phyloP scores from a whole-genome alignment of 2,797 vertebrate species.

The Pseudochromis fuscus region DNA sequence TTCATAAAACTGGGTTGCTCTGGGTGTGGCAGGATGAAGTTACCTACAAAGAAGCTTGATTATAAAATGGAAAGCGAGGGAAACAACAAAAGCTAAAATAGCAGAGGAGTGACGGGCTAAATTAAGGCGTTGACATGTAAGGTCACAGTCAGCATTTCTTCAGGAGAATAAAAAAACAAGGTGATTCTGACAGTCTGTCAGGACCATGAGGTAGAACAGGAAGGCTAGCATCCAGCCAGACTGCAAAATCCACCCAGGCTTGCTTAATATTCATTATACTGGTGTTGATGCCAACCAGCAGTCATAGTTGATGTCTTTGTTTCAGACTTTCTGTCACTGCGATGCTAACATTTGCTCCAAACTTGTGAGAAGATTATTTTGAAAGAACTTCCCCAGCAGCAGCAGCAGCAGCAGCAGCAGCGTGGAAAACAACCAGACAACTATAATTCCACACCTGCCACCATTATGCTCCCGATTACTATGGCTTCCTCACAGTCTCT shows the following conservation, averaged over 20 bases:
- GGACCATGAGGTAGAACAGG: constrained; percentile 27
- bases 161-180: constrained; percentile 50
- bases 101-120: constrained; percentile 22
- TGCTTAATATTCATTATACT: constrained; percentile 62
- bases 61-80: background rate
- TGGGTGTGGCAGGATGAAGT: constrained; percentile 52
- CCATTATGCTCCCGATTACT: constrained; percentile 65
- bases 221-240: constrained; percentile 36
- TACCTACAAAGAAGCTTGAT: constrained; percentile 31
- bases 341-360: constrained; percentile 35
- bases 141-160: constrained; percentile 56
- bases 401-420: background rate
- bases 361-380: constrained; percentile 45
- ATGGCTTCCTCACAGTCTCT: constrained; percentile 46
- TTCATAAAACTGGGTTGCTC: constrained; percentile 40
- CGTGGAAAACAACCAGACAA: constrained; percentile 51
- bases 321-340: constrained; percentile 55
- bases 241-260: constrained; percentile 40
- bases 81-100: constrained; percentile 5
- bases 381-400: constrained; percentile 36
- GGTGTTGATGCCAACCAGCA: constrained; percentile 42
- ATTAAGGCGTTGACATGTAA: constrained; percentile 45
- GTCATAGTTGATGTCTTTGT: constrained; percentile 65
- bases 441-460: constrained; percentile 75
- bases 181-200: constrained; percentile 65